phyloP scores from a whole-genome alignment of 2,888 invertebrate species.

The Heliconius aoede region DNA sequence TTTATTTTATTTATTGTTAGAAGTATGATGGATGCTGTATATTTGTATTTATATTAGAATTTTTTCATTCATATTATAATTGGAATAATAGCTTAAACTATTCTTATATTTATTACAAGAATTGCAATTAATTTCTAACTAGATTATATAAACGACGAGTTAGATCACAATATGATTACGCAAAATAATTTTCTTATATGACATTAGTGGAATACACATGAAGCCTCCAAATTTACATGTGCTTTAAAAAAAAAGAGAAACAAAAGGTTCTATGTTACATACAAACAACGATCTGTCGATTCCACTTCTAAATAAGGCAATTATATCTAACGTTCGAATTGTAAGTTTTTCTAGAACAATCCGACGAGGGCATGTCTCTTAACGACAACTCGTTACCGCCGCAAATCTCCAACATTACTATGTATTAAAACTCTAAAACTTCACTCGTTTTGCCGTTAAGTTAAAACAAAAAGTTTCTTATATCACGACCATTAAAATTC shows the following conservation, averaged over 20 bases:
- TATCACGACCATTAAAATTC: conserved; percentile 79
- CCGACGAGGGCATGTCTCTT: conserved; percentile 68
- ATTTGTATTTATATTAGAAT: too few relatives aligned
- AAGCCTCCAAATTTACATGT: background rate
- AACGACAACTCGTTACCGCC: conserved; percentile 79
- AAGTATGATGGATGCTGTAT: too few relatives aligned
- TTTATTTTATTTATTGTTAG: background rate
- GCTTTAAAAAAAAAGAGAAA: conserved; percentile 30
- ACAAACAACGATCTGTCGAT: conserved; percentile 52
- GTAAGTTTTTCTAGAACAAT: conserved; percentile 66
- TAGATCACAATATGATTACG: background rate
- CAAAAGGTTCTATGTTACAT: conserved; percentile 49
- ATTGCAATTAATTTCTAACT: background rate
- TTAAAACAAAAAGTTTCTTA: conserved; percentile 79
- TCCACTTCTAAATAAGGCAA: conserved; percentile 59
- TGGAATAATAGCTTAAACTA: background rate
- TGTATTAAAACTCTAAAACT: conserved; percentile 82
- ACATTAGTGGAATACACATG: background rate
- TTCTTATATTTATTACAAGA: background rate
- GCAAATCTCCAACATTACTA: conserved; percentile 80
- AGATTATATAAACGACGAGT: background rate
- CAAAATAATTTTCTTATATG: background rate
- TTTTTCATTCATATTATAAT: too few relatives aligned
- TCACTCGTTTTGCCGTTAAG: conserved; percentile 74
- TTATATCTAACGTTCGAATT: conserved; percentile 51